phyloP scores from a whole-genome alignment of 2,888 invertebrate genomes.

The Ornithoptera alexandrae region DNA sequence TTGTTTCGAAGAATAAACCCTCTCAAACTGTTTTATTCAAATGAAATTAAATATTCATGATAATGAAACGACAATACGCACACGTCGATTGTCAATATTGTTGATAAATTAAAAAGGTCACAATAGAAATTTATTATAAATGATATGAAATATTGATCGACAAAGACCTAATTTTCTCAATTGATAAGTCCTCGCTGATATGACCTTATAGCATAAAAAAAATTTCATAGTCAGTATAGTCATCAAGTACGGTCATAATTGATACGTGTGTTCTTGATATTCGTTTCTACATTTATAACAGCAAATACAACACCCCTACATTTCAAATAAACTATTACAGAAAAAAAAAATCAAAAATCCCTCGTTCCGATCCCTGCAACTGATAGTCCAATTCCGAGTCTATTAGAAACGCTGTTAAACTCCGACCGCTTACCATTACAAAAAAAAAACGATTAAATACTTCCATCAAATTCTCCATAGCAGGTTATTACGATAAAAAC shows the following conservation, averaged over 20 bases:
- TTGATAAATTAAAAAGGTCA: background rate
- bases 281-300: too few relatives aligned
- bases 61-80: background rate
- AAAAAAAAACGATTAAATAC: too few relatives aligned
- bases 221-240: background rate
- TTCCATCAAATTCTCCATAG: too few relatives aligned
- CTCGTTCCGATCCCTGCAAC: too few relatives aligned
- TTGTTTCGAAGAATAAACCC: too few relatives aligned
- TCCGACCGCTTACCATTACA: too few relatives aligned
- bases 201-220: background rate
- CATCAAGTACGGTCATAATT: background rate
- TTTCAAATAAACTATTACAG: too few relatives aligned
- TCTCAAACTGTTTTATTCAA: background rate
- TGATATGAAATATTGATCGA: background rate
- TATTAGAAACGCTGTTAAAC: too few relatives aligned
- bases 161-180: slow-evolving; percentile 3
- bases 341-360: too few relatives aligned
- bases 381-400: too few relatives aligned
- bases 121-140: background rate
- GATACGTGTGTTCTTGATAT: background rate
- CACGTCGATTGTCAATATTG: background rate
- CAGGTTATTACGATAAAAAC: too few relatives aligned
- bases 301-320: too few relatives aligned
- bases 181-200: background rate
- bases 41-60: background rate